Evolutionary conservation across 1,140 invertebrate genomes (phyloP).

Genomic region (Aphelinus certus): DNA sequence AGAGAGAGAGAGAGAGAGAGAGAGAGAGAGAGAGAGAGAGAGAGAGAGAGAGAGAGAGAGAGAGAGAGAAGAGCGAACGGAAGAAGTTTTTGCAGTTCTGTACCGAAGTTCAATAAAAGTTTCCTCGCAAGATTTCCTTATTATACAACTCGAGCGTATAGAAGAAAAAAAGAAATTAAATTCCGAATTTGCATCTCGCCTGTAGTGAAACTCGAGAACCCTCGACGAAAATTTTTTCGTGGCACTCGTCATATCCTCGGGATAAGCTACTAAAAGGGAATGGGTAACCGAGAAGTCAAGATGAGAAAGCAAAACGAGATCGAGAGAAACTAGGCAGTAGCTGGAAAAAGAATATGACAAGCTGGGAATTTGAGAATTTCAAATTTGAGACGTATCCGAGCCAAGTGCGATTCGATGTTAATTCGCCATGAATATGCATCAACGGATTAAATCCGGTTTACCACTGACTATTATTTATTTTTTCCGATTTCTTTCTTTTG

Average conservation of each 20-base stretch:
- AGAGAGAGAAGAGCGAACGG: not conserved
- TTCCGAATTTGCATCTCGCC: not conserved
- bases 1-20: no score
- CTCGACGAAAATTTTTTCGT: slow-evolving; percentile 17
- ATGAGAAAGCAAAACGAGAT: not conserved
- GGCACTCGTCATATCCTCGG: not conserved
- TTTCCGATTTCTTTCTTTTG: no score
- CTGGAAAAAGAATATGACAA: not conserved
- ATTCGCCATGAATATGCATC: slow-evolving; percentile 38
- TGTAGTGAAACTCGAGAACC: slow-evolving; percentile 6
- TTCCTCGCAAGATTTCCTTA: slow-evolving; percentile 6
- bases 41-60: no score
- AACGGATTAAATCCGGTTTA: not conserved
- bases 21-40: no score
- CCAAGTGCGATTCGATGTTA: slow-evolving; percentile 30
- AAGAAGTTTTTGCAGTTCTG: slow-evolving; percentile 17
- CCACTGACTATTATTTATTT: no score
- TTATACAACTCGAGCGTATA: not conserved
- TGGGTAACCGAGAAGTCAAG: slow-evolving; percentile 11
- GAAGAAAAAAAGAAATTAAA: slow-evolving; percentile 8
- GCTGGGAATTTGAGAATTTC: slow-evolving; percentile 22
- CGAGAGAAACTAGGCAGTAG: slow-evolving; percentile 2
- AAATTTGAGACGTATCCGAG: not conserved
- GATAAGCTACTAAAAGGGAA: slow-evolving; percentile 10
- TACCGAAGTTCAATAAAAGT: slow-evolving; percentile 13